Evolutionary conservation across 1,140 invertebrate species (phyloP), one percentile per base, ranked within the genome.

Genomic region (Spodoptera frugiperda): DNA sequence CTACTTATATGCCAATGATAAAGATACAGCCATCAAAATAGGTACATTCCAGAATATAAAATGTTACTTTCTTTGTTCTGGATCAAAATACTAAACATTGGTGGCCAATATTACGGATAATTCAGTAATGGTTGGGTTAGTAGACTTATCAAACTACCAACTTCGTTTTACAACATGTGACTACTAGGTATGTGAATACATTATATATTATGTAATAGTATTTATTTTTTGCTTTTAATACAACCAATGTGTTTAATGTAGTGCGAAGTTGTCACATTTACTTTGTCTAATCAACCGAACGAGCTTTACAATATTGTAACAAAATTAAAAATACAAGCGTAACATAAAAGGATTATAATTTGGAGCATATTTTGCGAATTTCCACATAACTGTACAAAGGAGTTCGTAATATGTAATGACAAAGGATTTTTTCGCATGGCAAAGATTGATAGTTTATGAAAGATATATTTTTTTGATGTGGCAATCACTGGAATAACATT

Each of bases 291-390:
- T 71, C 48, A 61, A 77, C 59, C 67, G 71, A 71, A 54, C 17
- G 15, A 25, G 44, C 15, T 70, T 53, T 76, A 12, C 55, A 71
- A 55, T 54, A 68, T 61, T 71, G 21, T 71, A 55, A 76, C 51
- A 46, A 65, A 78, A 70, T 76, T 63, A 68, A 61, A 39, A 72
- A 21, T 72, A 78, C 57, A 81, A 59, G 21, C 55, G 55, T 30
- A 80, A 30, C 48, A 67, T 84, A 86, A 90, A 91, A 91, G 89
- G 90, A 90, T 90, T 90, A 87, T 51, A 81, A 87, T 85, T 74
- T 68, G 79, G 44, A 79, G 71, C 65, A 83, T 81, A 77, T 85
- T 87, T 86, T 83, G 17, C 44, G 33, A 76, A 57, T 72, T 83
- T 84, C 75, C 78, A 53, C 75, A 19, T 74, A 84, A 82, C 70